phyloP scores from a whole-genome alignment of 2,797 vertebrate species.

The Tapirus indicus region DNA sequence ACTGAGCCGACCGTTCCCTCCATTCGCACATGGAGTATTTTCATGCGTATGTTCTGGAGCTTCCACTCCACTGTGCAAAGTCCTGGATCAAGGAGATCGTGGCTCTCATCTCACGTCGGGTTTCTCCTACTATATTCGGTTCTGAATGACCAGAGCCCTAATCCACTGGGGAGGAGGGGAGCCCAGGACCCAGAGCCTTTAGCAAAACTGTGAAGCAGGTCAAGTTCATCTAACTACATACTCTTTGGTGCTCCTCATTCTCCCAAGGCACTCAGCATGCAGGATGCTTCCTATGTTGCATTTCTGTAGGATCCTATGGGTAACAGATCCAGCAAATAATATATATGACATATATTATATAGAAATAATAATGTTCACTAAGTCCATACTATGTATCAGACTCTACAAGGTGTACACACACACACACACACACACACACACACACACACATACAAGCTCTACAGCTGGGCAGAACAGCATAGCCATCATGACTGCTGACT shows the following conservation, averaged over 20 bases:
- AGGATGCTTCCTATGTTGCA: neutral
- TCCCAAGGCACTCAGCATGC: neutral
- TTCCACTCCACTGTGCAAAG: neutral
- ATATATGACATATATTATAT: neutral
- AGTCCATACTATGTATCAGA: neutral
- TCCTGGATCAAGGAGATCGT: neutral
- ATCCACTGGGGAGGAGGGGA: neutral
- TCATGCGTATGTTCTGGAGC: neutral
- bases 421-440: no score
- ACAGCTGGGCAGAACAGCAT: neutral
- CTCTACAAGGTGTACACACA: neutral
- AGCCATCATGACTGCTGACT: neutral
- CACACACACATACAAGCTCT: neutral
- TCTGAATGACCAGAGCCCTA: neutral
- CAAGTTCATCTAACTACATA: neutral
- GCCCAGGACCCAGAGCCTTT: neutral
- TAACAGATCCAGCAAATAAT: neutral
- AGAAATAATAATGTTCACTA: neutral
- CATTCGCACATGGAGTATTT: neutral
- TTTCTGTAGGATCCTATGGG: neutral
- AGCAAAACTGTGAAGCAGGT: neutral
- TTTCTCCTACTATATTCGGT: neutral
- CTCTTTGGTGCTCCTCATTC: neutral
- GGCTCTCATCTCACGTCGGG: neutral
- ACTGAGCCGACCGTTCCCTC: neutral